Conservation (phyloP, 2,113 vertebrate species). For the Hippocampus guttulatus region DNA sequence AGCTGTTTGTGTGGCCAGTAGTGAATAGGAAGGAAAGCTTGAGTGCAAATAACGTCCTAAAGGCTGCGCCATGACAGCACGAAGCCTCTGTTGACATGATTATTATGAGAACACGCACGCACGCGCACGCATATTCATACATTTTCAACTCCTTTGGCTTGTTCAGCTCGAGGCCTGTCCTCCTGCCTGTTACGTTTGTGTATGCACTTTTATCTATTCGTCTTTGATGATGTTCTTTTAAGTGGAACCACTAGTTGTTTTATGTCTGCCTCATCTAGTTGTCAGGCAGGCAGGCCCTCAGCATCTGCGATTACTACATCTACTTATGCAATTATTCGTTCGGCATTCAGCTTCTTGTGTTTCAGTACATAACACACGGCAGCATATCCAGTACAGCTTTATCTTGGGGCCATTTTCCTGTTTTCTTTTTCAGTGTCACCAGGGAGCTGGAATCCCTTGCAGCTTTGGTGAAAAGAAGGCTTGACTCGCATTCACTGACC, state of each 20-base stretch:
- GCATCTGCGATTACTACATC: constrained; percentile 53
- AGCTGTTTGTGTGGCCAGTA: constrained; percentile 14
- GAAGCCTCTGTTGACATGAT: constrained; percentile 34
- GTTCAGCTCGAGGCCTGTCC: constrained; percentile 25
- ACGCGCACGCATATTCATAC: constrained; percentile 22
- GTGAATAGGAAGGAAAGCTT: constrained; percentile 19
- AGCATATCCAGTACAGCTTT: constrained; percentile 36
- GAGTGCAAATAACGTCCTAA: constrained; percentile 16
- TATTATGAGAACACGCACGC: constrained; percentile 20
- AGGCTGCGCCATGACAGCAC: constrained; percentile 25
- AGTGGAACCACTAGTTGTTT: constrained; percentile 51
- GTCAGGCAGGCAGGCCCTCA: constrained; percentile 44
- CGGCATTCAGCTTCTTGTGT: constrained; percentile 40
- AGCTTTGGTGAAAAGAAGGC: no score
- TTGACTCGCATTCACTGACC: no score
- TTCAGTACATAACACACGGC: constrained; percentile 14
- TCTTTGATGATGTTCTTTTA: constrained; percentile 59
- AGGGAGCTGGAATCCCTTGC: no score
- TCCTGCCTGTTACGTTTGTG: constrained; percentile 33
- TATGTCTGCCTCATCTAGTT: constrained; percentile 55
- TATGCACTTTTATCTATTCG: constrained; percentile 52
- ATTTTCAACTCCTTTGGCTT: constrained; percentile 21
- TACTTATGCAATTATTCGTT: constrained; percentile 64
- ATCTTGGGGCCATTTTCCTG: constrained; percentile 1
- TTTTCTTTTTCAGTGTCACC: no score